Evolutionary conservation across 2,113 vertebrate species (phyloP).

Genomic region (Apus apus): DNA sequence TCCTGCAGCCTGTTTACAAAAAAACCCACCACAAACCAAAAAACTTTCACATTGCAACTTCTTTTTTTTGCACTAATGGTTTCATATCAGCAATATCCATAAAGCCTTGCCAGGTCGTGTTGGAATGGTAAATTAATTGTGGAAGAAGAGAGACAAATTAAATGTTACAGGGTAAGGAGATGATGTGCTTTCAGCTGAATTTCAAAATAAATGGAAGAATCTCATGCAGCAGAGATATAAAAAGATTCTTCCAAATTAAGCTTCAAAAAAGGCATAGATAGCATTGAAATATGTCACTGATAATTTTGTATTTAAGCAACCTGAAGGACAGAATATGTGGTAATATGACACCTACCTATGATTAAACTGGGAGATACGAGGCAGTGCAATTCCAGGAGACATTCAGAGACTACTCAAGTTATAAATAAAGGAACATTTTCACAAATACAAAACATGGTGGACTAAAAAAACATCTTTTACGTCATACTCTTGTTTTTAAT

Average conservation of each 20-base stretch:
- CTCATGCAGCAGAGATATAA: background rate
- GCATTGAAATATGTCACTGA: constrained; percentile 1
- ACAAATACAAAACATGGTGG: background rate
- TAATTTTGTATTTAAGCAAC: constrained; percentile 24
- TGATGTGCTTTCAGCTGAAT: background rate
- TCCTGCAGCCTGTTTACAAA: background rate
- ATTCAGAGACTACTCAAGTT: background rate
- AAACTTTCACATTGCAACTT: background rate
- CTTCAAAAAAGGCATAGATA: background rate
- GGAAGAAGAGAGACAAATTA: constrained; percentile 33
- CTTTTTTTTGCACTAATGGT: background rate
- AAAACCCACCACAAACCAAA: no score
- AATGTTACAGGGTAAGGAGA: background rate
- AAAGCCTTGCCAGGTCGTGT: constrained; percentile 7
- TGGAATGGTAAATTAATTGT: constrained; percentile 37
- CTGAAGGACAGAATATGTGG: background rate
- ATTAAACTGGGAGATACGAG: constrained; percentile 12
- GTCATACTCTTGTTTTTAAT: background rate
- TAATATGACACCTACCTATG: background rate
- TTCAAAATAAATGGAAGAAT: constrained; percentile 20
- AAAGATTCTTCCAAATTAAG: constrained; percentile 36
- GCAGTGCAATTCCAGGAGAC: background rate
- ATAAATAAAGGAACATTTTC: constrained; percentile 20
- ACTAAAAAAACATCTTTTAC: background rate
- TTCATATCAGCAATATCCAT: background rate